Evolutionary conservation across 2,113 vertebrate species (phyloP).

Genomic region (Phrynocephalus versicolor): DNA sequence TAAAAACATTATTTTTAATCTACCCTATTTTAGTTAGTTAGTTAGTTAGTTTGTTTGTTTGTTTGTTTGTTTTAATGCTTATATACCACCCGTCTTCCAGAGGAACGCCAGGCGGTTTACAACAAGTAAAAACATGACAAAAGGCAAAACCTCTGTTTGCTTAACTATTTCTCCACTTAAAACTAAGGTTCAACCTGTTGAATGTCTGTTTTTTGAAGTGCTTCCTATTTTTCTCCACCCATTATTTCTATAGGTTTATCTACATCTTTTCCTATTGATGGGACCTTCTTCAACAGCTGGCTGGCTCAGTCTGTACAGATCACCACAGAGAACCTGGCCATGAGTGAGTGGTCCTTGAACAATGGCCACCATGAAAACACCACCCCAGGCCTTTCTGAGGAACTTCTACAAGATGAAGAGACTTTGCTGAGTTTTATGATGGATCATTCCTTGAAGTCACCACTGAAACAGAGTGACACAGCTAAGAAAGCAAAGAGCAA

Average conservation of each 20-base stretch:
- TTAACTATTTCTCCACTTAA: neutral
- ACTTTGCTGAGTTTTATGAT: slow-evolving; percentile 95
- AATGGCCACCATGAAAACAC: slow-evolving; percentile 82
- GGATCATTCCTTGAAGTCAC: slow-evolving; percentile 89
- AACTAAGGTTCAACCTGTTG: accelerated
- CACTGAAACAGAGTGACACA: slow-evolving; percentile 87
- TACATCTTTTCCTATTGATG: slow-evolving; percentile 91
- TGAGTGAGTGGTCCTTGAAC: slow-evolving; percentile 92
- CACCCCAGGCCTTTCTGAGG: slow-evolving; percentile 87
- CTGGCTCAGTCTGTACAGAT: slow-evolving; percentile 94
- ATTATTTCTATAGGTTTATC: slow-evolving; percentile 79
- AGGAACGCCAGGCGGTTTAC: too few species aligned
- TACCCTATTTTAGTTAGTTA: neutral
- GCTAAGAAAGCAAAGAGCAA: slow-evolving; percentile 83
- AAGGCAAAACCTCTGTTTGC: too few species aligned
- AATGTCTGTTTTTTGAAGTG: slow-evolving; percentile 1
- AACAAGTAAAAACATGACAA: too few species aligned
- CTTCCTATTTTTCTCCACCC: neutral
- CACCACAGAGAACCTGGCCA: slow-evolving; percentile 90
- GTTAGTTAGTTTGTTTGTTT: too few species aligned
- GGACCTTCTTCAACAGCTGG: slow-evolving; percentile 96
- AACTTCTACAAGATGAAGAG: slow-evolving; percentile 93
- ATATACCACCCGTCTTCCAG: too few species aligned
- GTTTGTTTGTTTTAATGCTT: too few species aligned
- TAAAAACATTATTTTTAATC: too few species aligned